Evolutionary conservation across 1,140 invertebrate species (phyloP).

Genomic region (Drosophila nannoptera): DNA sequence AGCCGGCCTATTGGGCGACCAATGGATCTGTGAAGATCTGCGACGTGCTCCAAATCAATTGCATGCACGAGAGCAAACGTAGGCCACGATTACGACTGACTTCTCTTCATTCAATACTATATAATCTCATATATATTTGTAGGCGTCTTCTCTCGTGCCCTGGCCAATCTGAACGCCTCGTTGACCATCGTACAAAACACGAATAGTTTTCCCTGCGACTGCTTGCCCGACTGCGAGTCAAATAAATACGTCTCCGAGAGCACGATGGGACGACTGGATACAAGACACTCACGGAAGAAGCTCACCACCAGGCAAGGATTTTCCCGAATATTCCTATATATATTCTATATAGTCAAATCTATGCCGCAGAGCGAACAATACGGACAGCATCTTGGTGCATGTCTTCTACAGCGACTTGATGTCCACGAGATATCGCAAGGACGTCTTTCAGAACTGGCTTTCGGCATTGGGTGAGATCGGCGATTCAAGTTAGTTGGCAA

Average conservation of each 20-base stretch:
- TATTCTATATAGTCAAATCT: not conserved
- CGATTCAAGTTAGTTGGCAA: not conserved
- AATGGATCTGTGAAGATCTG: conserved; percentile 76
- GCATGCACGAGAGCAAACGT: conserved; percentile 65
- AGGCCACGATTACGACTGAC: conserved; percentile 1
- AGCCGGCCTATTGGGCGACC: conserved; percentile 81
- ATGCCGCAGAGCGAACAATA: conserved; percentile 36
- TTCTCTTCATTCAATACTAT: too few relatives aligned
- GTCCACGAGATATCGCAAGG: conserved; percentile 81
- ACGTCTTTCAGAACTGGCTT: conserved; percentile 82
- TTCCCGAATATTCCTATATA: not conserved
- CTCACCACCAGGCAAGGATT: conserved; percentile 35
- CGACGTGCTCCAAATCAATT: conserved; percentile 48
- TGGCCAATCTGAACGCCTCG: conserved; percentile 60
- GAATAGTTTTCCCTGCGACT: conserved; percentile 75
- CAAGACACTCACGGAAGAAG: conserved; percentile 59
- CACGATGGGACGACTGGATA: conserved; percentile 80
- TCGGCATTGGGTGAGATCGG: conserved; percentile 64
- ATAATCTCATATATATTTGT: not conserved
- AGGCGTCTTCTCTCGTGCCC: conserved; percentile 63
- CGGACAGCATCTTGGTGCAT: conserved; percentile 82
- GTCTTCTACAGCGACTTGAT: conserved; percentile 83
- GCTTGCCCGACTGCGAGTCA: conserved; percentile 82
- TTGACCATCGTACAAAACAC: conserved; percentile 56
- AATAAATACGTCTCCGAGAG: conserved; percentile 81